phyloP scores from a whole-genome alignment of 1,140 invertebrate species.

The Lepidotrigona ventralis region DNA sequence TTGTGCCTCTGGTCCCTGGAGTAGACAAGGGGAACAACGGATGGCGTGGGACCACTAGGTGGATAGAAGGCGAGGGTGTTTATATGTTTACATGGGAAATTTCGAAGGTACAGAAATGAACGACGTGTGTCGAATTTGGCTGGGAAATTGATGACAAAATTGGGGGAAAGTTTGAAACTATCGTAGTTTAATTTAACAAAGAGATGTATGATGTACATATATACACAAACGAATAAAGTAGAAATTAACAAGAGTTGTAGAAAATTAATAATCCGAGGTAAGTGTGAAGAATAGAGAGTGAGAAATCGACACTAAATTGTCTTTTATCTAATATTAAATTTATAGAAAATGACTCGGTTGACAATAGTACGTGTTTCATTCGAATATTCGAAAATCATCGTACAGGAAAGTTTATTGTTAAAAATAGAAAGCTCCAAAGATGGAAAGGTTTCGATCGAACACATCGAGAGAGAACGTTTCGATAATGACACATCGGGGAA shows the following conservation, averaged over 20 bases:
- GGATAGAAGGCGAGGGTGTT: constrained; percentile 24
- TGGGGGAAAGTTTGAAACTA: background rate
- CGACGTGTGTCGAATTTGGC: background rate
- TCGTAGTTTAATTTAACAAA: no score
- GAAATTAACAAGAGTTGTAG: no score
- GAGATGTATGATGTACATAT: no score
- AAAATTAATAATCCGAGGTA: no score
- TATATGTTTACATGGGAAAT: background rate
- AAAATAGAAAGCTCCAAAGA: background rate
- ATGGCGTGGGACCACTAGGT: constrained; percentile 15
- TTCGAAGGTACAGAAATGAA: background rate
- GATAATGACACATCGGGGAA: background rate
- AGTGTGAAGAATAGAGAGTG: no score
- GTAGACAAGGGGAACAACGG: background rate
- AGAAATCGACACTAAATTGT: no score
- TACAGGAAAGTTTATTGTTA: no score
- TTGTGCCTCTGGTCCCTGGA: constrained; percentile 11
- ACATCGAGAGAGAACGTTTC: background rate
- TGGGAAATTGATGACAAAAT: background rate
- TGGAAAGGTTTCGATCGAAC: background rate
- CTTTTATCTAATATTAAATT: no score
- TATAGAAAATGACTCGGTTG: no score
- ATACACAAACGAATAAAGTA: no score
- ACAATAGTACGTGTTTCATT: no score
- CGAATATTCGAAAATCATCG: no score